A percentile compares a stretch with the other conserved stretches of the same genome.
Conservation (phyloP, 2,797 vertebrate species). For the Pangasius krempfi region DNA sequence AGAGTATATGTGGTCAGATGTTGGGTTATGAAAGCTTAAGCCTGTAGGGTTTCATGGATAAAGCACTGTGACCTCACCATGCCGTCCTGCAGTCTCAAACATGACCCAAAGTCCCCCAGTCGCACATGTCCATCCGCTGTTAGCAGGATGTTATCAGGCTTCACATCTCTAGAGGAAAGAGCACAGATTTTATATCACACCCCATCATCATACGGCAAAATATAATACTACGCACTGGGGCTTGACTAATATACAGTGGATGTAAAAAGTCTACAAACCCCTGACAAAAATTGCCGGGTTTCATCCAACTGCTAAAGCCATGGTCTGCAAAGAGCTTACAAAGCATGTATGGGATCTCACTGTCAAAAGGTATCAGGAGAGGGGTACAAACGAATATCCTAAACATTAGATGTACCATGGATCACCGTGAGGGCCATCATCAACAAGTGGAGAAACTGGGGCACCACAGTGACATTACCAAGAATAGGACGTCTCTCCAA, state of each 20-base stretch:
- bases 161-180: conserved; percentile 78
- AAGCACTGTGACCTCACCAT: conserved; percentile 69
- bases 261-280: background rate
- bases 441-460: background rate
- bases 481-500: background rate
- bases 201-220: background rate
- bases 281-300: background rate
- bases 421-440: background rate
- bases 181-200: background rate
- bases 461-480: background rate
- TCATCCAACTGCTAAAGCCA: background rate
- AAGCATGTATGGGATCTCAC: background rate
- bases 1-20: background rate
- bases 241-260: background rate
- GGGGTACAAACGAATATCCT: background rate
- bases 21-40: background rate
- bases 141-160: conserved; percentile 87
- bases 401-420: background rate
- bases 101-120: conserved; percentile 87
- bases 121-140: conserved; percentile 82
- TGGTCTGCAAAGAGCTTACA: background rate
- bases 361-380: background rate
- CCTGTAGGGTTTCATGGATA: background rate
- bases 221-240: background rate
- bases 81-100: conserved; percentile 79